These are phyloP conservation scores for Microchrysa polita DNA, from an alignment of 2,888 invertebrate species.

Conservation along the genomic window DNA sequence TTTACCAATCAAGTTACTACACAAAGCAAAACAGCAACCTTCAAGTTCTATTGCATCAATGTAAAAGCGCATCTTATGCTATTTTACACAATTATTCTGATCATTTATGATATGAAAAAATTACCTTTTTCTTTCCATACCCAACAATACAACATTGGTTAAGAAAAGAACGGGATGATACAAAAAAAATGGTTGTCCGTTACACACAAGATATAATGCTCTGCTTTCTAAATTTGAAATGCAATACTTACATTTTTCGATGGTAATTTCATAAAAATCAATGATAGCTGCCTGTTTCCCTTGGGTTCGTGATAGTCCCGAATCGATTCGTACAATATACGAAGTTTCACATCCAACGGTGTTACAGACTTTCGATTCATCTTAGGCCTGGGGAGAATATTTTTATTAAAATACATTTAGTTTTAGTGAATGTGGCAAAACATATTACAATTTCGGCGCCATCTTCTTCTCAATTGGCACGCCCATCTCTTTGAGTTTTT, in stretches of 20 bases:
- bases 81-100: slow-evolving; percentile 22
- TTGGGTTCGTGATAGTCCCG: slow-evolving; percentile 88
- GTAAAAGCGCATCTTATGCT: slow-evolving; percentile 11
- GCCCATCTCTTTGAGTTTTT: slow-evolving; percentile 81
- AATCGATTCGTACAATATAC: slow-evolving; percentile 88
- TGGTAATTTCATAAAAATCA: slow-evolving; percentile 95
- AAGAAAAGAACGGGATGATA: slow-evolving; percentile 41
- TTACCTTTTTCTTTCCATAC: slow-evolving; percentile 53
- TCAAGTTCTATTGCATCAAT: no score
- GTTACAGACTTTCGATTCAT: slow-evolving; percentile 65
- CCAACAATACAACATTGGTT: slow-evolving; percentile 47
- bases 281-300: slow-evolving; percentile 86
- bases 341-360: slow-evolving; percentile 79
- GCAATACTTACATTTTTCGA: slow-evolving; percentile 75
- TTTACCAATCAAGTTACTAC: no score
- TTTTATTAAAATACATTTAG: not conserved
- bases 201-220: slow-evolving; percentile 37
- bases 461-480: slow-evolving; percentile 66
- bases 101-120: slow-evolving; percentile 11
- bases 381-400: slow-evolving; percentile 32
- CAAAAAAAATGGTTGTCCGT: slow-evolving; percentile 42
- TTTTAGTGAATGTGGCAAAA: not conserved
- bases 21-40: no score
- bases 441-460: slow-evolving; percentile 58
- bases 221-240: slow-evolving; percentile 20